phyloP scores from a whole-genome alignment of 1,140 invertebrate genomes.

The Lethocerus indicus region DNA sequence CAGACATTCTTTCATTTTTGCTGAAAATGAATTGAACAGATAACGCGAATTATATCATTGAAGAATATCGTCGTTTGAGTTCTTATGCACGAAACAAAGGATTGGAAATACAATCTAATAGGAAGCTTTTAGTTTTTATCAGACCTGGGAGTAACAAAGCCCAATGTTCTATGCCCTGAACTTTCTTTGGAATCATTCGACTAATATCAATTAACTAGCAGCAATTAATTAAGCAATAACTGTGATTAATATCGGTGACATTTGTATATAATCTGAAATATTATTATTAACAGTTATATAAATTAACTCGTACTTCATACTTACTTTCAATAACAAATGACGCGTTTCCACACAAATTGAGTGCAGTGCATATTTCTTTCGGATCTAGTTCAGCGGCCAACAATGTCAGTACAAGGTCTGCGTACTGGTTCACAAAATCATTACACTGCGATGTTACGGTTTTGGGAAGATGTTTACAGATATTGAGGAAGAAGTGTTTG shows the following conservation, averaged over 20 bases:
- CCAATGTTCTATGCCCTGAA: neutral
- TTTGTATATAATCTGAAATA: neutral
- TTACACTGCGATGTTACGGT: constrained; percentile 47
- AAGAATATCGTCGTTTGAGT: neutral
- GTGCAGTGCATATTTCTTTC: constrained; percentile 45
- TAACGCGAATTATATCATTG: neutral
- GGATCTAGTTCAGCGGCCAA: constrained; percentile 52
- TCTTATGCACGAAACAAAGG: neutral
- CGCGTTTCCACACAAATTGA: constrained; percentile 39
- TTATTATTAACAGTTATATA: neutral
- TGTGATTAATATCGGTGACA: too few species aligned
- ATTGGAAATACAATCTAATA: neutral
- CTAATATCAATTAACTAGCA: neutral
- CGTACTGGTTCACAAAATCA: constrained; percentile 63
- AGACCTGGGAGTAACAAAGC: neutral
- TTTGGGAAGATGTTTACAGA: constrained; percentile 55
- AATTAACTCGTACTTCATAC: neutral
- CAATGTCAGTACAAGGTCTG: constrained; percentile 51
- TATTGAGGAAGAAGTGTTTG: constrained; percentile 43
- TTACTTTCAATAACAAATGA: constrained; percentile 21
- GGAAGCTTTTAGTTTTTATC: too few species aligned
- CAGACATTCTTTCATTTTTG: constrained; percentile 47
- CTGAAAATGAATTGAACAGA: constrained; percentile 23
- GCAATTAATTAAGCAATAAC: constrained; percentile 9
- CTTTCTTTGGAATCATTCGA: neutral